phyloP scores from a whole-genome alignment of 2,888 invertebrate genomes.

The Epistrophe eligans region DNA sequence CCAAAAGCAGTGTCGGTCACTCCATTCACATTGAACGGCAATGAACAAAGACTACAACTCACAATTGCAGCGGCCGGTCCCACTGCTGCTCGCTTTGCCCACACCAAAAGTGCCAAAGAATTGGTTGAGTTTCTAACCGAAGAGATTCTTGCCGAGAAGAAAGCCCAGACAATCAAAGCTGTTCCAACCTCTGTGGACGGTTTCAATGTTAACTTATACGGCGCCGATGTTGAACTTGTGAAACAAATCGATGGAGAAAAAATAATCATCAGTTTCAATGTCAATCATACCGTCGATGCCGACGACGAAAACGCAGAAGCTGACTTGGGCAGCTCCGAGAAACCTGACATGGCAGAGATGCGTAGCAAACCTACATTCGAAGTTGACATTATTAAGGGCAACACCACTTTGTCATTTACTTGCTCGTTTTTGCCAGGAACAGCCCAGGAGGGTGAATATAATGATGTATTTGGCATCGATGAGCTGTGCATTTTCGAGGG shows the following conservation, averaged over 20 bases:
- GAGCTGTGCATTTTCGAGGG: slow-evolving; percentile 96
- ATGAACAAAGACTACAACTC: slow-evolving; percentile 9
- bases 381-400: slow-evolving; percentile 92
- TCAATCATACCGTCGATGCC: slow-evolving; percentile 97
- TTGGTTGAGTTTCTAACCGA: slow-evolving; percentile 95
- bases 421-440: slow-evolving; percentile 91
- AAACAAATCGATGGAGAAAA: slow-evolving; percentile 89
- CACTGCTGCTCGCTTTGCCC: slow-evolving; percentile 37
- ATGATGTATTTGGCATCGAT: slow-evolving; percentile 96
- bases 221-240: slow-evolving; percentile 93
- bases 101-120: slow-evolving; percentile 84
- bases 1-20: slow-evolving; percentile 36
- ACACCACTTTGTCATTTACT: slow-evolving; percentile 91
- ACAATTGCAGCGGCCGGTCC: slow-evolving; percentile 6
- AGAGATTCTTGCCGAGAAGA: slow-evolving; percentile 96
- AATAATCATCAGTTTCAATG: slow-evolving; percentile 92
- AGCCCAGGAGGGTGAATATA: slow-evolving; percentile 89
- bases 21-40: slow-evolving; percentile 34
- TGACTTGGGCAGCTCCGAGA: slow-evolving; percentile 86
- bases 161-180: slow-evolving; percentile 90
- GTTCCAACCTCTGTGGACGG: slow-evolving; percentile 92
- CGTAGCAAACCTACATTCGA: slow-evolving; percentile 96
- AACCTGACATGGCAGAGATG: slow-evolving; percentile 92
- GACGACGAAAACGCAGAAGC: slow-evolving; percentile 88
- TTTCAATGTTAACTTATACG: slow-evolving; percentile 91